Evolutionary conservation across 2,888 invertebrate species (phyloP).

Genomic region (Sympetrum striolatum): DNA sequence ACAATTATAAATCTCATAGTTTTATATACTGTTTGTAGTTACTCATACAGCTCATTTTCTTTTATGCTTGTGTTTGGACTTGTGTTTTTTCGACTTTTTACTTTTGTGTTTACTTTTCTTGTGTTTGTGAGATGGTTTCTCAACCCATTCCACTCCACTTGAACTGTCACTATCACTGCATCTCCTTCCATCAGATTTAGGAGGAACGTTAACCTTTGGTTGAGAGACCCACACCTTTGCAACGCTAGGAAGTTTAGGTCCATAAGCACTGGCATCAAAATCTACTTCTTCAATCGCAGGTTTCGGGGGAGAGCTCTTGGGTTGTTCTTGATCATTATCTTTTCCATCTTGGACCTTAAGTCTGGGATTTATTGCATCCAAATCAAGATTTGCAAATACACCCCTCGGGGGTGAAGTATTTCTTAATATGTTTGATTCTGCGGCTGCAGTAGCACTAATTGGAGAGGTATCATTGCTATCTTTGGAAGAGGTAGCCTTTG

Average conservation of each 20-base stretch:
- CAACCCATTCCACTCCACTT: slow-evolving; percentile 64
- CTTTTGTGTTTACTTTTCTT: slow-evolving; percentile 46
- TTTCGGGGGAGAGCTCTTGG: neutral
- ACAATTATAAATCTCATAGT: neutral
- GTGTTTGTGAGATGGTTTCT: slow-evolving; percentile 57
- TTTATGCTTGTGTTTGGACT: slow-evolving; percentile 61
- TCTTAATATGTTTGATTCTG: slow-evolving; percentile 54
- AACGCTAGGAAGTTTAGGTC: neutral
- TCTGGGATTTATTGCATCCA: slow-evolving; percentile 1
- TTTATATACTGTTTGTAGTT: neutral
- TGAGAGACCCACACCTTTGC: neutral
- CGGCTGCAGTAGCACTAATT: neutral
- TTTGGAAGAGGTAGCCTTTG: neutral
- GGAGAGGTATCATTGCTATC: neutral
- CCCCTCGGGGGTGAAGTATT: slow-evolving; percentile 76
- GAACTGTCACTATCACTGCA: slow-evolving; percentile 50
- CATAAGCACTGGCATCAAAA: neutral
- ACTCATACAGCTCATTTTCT: slow-evolving; percentile 56
- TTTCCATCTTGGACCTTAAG: neutral
- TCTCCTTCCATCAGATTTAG: neutral
- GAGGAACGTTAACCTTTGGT: neutral
- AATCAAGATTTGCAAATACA: slow-evolving; percentile 72
- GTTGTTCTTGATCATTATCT: neutral
- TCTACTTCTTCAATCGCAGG: neutral
- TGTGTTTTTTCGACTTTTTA: slow-evolving; percentile 33